Base-by-base conservation (phyloP, 2,113 vertebrate genomes). In the Aphyosemion australe region DNA sequence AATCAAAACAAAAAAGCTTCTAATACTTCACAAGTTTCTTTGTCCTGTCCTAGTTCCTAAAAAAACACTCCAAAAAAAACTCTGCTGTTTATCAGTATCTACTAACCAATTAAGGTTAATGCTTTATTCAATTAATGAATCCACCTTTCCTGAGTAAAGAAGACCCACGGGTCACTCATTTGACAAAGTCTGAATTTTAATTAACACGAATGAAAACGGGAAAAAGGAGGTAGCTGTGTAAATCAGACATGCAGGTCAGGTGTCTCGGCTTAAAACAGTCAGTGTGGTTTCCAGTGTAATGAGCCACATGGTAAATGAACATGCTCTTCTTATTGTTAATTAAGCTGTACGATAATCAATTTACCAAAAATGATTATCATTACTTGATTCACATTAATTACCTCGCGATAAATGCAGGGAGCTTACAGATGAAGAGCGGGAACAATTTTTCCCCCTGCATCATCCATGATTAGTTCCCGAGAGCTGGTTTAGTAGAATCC, bases 341-440 rank as follows among this genome's bases (percentile, higher is more conserved):
- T 72, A 70, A 55, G 54, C 75, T 53, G 47, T 41, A 74, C 82
- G 72, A 56, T 18, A 19, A 77, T 75, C 48, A 75, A 63, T 74
- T 76, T 58, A 60, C 73, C 26, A 72, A 64, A 37, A 48, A 49
- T 59, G 21, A 54, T 37, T 54, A 54, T 66, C 48, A 68, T 67
- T 45, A 75, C 53, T 72, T 65, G n/a, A 79, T 70, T 71, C 57
- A 48, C 15, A 21, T 32, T 55, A 52, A 83, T 70, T 56, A 80
- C 55, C 32, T 63, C 37, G 6, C 18, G 32, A 57, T 48, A 64
- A 68, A 76, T 62, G 13, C 8, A n/a, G 48, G 21, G 50, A 67
- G 39, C 48, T 53, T 54, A 71, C 63, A 61, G 58, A 34, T 67
- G 53, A 61, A 74, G 50, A 51, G 16, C 53, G 32, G 43, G 59